These are phyloP conservation scores for Vandiemenella viatica DNA, from an alignment of 2,888 invertebrate species.

Conservation along the genomic window DNA sequence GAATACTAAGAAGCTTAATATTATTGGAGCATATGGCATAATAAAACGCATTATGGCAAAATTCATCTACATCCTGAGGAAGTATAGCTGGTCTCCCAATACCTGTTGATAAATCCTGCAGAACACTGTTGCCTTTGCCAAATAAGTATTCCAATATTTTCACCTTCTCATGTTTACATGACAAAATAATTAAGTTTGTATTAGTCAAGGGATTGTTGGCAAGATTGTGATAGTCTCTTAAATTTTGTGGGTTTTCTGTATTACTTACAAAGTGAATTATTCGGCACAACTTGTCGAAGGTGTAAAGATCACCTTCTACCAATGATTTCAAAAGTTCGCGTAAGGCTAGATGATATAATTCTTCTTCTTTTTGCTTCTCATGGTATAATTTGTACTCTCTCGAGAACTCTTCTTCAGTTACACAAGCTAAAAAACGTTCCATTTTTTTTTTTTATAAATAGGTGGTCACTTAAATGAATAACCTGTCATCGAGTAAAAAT, in stretches of 20 bases:
- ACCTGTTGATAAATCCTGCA: not conserved
- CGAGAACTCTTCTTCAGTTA: too few species aligned
- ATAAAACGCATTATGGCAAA: slow-evolving; percentile 18
- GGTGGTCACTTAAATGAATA: too few species aligned
- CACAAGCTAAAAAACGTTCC: too few species aligned
- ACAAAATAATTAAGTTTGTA: slow-evolving; percentile 13
- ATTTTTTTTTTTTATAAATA: too few species aligned
- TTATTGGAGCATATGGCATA: slow-evolving; percentile 19
- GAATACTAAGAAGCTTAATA: slow-evolving; percentile 14
- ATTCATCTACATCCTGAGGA: slow-evolving; percentile 8
- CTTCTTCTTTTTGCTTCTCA: too few species aligned
- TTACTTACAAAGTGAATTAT: not conserved
- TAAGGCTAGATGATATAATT: not conserved
- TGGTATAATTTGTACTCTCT: too few species aligned
- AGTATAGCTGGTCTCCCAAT: not conserved
- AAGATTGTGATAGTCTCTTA: slow-evolving; percentile 6
- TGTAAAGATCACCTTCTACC: slow-evolving; percentile 4
- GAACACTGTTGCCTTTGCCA: not conserved
- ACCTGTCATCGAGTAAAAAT: too few species aligned
- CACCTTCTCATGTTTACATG: slow-evolving; percentile 10
- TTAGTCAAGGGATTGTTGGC: slow-evolving; percentile 8
- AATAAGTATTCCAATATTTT: slow-evolving; percentile 11
- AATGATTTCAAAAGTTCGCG: not conserved
- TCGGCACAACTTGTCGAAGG: slow-evolving; percentile 2
- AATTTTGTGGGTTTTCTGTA: slow-evolving; percentile 1